Conservation (phyloP, 1,140 invertebrate genomes). For the Argopecten irradians region DNA sequence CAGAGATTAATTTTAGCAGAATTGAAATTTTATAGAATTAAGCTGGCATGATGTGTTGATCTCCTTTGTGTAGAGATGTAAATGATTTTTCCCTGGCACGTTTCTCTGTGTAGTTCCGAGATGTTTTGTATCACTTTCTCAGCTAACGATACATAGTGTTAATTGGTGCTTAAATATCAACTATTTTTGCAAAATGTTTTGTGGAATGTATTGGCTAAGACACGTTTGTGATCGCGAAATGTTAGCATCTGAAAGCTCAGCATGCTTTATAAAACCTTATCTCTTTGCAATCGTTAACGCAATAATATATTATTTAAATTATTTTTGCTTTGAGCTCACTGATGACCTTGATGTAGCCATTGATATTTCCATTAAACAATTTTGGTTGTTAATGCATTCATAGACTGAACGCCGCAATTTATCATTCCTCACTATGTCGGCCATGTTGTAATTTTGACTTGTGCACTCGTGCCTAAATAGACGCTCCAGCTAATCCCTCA, state of each 20-base stretch:
- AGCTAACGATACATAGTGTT: neutral
- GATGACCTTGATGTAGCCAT: neutral
- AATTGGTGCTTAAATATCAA: neutral
- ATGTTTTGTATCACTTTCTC: neutral
- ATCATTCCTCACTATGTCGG: neutral
- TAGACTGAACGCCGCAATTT: neutral
- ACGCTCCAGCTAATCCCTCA: neutral
- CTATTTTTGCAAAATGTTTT: neutral
- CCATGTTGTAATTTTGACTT: slow-evolving; percentile 1
- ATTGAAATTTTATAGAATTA: too few species aligned
- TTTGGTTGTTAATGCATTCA: neutral
- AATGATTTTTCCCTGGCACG: neutral
- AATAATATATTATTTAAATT: slow-evolving; percentile 12
- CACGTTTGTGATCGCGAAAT: neutral
- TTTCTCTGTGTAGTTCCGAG: neutral
- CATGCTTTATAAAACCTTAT: neutral
- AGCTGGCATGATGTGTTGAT: too few species aligned
- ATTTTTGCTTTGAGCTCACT: slow-evolving; percentile 3
- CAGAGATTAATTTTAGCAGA: too few species aligned
- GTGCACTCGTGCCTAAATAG: neutral
- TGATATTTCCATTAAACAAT: neutral
- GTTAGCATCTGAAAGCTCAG: neutral
- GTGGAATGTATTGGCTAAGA: neutral
- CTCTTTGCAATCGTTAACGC: neutral
- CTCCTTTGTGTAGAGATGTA: neutral